phyloP scores from a whole-genome alignment of 2,888 invertebrate species.

The Macaria liturata region DNA sequence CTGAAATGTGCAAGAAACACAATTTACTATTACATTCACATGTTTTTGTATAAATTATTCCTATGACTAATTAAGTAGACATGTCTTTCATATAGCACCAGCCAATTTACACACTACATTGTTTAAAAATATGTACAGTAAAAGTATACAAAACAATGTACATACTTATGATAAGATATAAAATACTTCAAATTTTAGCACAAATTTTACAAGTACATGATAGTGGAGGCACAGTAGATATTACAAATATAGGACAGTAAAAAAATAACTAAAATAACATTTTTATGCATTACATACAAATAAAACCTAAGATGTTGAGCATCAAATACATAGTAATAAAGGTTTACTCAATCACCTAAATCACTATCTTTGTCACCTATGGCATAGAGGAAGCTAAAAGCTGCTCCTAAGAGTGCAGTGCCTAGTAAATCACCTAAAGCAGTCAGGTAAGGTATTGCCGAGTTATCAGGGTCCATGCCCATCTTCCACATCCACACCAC shows the following conservation, averaged over 20 bases:
- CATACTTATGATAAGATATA: slow-evolving; percentile 3
- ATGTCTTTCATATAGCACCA: slow-evolving; percentile 24
- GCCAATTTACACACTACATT: slow-evolving; percentile 12
- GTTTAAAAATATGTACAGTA: slow-evolving; percentile 6
- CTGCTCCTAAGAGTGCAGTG: slow-evolving; percentile 89
- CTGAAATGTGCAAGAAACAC: slow-evolving; percentile 18
- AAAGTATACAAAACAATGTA: slow-evolving; percentile 4
- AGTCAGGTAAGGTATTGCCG: slow-evolving; percentile 94
- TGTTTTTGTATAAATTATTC: slow-evolving; percentile 10
- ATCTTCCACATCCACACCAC: slow-evolving; percentile 92
- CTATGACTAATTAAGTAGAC: slow-evolving; percentile 14
- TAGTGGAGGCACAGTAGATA: slow-evolving; percentile 4
- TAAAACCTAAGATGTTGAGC: slow-evolving; percentile 12
- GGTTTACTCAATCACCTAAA: slow-evolving; percentile 83
- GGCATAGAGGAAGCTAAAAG: slow-evolving; percentile 88
- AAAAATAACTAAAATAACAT: not conserved
- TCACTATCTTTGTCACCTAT: slow-evolving; percentile 90
- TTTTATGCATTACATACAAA: no score
- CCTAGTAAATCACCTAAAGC: slow-evolving; percentile 95
- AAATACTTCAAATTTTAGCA: not conserved
- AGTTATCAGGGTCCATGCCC: slow-evolving; percentile 94
- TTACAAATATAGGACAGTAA: slow-evolving; percentile 1
- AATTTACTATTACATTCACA: slow-evolving; percentile 6
- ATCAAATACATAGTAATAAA: slow-evolving; percentile 3
- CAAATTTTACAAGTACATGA: not conserved